Evolutionary conservation across 92 coral and sea anemone genomes (phyloP).

Genomic region (Parazoanthus darwini): DNA sequence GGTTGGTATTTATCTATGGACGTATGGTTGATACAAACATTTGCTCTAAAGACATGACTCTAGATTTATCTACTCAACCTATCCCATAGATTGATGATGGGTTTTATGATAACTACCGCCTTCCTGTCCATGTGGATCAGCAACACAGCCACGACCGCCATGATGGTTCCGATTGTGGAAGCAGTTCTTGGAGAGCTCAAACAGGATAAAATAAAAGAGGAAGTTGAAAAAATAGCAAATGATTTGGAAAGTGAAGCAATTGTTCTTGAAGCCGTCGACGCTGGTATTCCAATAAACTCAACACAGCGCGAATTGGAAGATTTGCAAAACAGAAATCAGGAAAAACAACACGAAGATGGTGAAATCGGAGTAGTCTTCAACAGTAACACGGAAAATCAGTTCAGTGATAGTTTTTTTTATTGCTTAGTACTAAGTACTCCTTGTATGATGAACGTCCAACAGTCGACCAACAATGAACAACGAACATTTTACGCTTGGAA

Average conservation of each 20-base stretch:
- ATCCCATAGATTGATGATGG: constrained; percentile 57
- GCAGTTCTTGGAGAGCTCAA: constrained; percentile 69
- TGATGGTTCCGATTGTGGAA: constrained; percentile 84
- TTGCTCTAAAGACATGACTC: too few species aligned
- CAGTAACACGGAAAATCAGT: not conserved
- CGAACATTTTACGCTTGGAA: too few species aligned
- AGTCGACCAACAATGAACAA: not conserved
- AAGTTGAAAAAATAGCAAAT: not conserved
- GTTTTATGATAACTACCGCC: constrained; percentile 74
- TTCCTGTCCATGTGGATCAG: constrained; percentile 86
- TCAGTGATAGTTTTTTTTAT: constrained; percentile 1
- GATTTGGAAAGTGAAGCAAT: constrained; percentile 20
- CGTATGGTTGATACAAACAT: not conserved
- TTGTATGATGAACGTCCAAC: not conserved
- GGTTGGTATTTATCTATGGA: too few species aligned
- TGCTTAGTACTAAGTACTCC: not conserved
- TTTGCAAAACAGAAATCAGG: not conserved
- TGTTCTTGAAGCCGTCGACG: constrained; percentile 16
- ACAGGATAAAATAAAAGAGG: constrained; percentile 44
- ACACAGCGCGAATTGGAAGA: constrained; percentile 22
- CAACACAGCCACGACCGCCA: constrained; percentile 83
- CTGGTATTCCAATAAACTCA: not conserved
- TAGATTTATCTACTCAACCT: not conserved
- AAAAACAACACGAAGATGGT: constrained; percentile 12
- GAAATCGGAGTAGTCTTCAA: not conserved